phyloP scores from a whole-genome alignment of 2,888 invertebrate genomes.

The Heliconius ethilla region DNA sequence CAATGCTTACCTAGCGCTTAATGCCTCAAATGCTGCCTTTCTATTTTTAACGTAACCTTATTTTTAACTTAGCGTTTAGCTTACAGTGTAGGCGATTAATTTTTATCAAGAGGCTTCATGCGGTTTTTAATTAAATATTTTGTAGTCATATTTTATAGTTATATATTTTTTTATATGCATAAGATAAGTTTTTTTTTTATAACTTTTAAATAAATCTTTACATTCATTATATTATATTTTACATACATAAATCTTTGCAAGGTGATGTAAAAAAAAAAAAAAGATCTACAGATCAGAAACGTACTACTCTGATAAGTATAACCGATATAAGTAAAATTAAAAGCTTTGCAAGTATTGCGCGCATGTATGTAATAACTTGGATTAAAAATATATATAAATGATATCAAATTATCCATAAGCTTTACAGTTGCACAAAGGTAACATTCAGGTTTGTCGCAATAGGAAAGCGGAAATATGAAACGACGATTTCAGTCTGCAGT shows the following conservation, averaged over 20 bases:
- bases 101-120: neutral
- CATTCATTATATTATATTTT: no score
- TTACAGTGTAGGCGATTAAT: neutral
- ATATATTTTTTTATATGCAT: neutral
- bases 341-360: neutral
- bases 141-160: neutral
- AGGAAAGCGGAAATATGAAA: conserved; percentile 12
- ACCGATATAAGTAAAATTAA: no score
- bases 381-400: no score
- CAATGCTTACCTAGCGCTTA: conserved; percentile 25
- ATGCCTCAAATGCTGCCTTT: conserved; percentile 20
- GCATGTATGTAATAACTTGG: no score
- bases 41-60: conserved; percentile 17
- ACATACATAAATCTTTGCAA: no score
- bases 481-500: conserved; percentile 16
- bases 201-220: neutral
- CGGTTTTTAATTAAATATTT: neutral
- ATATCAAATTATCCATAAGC: neutral
- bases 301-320: no score
- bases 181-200: neutral
- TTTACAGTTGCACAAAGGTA: neutral
- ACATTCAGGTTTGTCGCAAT: neutral
- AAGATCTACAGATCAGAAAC: neutral
- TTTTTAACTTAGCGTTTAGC: no score
- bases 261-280: no score